Conservation (phyloP, 2,888 invertebrate species). For the Meiosimyza decipiens region DNA sequence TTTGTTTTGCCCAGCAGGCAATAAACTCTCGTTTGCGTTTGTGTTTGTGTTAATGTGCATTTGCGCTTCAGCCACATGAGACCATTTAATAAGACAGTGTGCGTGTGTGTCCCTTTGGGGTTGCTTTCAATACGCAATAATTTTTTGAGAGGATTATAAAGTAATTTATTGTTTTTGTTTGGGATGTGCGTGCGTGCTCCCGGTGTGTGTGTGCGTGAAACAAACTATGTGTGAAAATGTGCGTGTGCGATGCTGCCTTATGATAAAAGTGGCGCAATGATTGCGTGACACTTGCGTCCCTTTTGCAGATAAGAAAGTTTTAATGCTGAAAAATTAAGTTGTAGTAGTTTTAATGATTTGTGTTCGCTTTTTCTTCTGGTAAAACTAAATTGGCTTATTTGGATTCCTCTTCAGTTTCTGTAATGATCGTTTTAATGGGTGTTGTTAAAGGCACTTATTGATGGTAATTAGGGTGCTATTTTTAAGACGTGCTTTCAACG, state of each 20-base stretch:
- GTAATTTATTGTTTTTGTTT: conserved; percentile 60
- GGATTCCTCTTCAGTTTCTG: too few species aligned
- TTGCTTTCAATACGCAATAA: conserved; percentile 32
- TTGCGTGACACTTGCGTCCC: conserved; percentile 24
- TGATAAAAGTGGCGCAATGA: conserved; percentile 13
- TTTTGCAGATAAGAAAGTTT: conserved; percentile 53
- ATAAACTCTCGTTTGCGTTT: conserved; percentile 42
- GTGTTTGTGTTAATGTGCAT: conserved; percentile 12
- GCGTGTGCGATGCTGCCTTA: background rate
- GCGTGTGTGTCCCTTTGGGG: conserved; percentile 28
- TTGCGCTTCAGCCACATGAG: conserved; percentile 22
- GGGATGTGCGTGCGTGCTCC: background rate
- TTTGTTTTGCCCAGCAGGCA: conserved; percentile 41
- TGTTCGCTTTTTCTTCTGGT: background rate
- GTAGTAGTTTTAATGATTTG: background rate
- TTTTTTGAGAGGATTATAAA: conserved; percentile 60
- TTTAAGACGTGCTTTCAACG: too few species aligned
- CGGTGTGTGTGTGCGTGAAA: background rate
- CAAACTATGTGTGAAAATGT: background rate
- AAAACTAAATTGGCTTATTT: background rate
- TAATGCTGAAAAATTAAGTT: conserved; percentile 48
- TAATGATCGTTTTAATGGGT: too few species aligned
- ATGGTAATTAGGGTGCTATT: too few species aligned
- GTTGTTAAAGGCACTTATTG: too few species aligned
- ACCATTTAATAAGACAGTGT: conserved; percentile 21